Base-by-base conservation (phyloP, 2,888 invertebrate genomes). In the Marasmarcha lunaedactyla region DNA sequence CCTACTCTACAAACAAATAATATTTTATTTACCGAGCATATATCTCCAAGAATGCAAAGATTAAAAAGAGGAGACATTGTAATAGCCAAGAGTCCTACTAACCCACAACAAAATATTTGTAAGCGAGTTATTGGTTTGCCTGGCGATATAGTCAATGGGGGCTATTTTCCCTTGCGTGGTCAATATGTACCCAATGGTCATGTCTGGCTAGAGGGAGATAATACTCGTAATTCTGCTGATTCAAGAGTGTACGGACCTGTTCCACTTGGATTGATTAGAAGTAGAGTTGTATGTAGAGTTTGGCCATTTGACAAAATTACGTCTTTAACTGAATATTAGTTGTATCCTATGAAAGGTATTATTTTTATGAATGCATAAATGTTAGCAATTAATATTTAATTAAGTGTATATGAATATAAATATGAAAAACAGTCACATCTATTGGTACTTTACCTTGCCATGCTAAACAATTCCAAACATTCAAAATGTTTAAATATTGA, bases 131-230 rank as follows among this genome's bases (percentile, higher is more conserved):
- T 85, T 30, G 93, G 88, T 7, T 59, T 94, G 30, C 89, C 93
- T 0, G 95, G 94, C 0, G 94, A 95, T 60, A 88, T 84, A 59
- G 78, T 91, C 15, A 70, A 63, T 48, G 70, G 72, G 2, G 53
- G 59, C 25, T 78, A 7, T 11, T 13, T 76, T 48, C 65, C 70
- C 26, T 62, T 55, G 43, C 57, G 68, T 26, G 68, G 76, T 43
- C 79, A 89, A 49, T 61, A 87, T 63, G 90, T 95, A 33, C 95
- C 95, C 0, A 79, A 84, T 51, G 95, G 95, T 1, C 92, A 94
- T 70, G 90, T 96, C 0, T 97, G 96, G 96, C 71, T 97, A 43
- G 93, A 95, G 77, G 96, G 97, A 12, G 97, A 97, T 62, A 97
- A 97, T 69, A 84, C 85, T 9, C 69, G 67, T 39, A 94, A 95